phyloP scores from a whole-genome alignment of 2,113 vertebrate genomes.

The Phainopepla nitens region DNA sequence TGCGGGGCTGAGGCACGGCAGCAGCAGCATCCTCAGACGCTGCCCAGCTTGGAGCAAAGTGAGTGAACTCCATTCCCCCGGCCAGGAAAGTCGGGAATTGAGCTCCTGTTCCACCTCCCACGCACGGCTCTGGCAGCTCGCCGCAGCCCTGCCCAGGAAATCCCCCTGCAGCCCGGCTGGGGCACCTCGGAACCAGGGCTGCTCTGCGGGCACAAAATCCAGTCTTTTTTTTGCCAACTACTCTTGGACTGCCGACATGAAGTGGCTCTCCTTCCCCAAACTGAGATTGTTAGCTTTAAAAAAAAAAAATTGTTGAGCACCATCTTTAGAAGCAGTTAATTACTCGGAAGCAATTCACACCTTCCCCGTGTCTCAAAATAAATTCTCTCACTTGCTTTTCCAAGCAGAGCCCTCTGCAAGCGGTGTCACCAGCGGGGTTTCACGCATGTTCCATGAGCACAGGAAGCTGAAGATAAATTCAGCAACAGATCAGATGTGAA shows the following conservation, averaged over 20 bases:
- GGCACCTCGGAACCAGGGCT: not conserved
- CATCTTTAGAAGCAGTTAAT: not conserved
- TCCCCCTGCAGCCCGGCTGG: not conserved
- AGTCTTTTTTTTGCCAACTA: not conserved
- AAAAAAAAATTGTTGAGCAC: not conserved
- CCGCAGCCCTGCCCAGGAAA: not conserved
- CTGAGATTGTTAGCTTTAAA: not conserved
- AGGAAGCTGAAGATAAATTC: slow-evolving; percentile 45
- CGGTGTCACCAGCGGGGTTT: not conserved
- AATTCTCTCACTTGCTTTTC: not conserved
- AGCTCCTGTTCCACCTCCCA: not conserved
- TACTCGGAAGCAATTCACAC: not conserved
- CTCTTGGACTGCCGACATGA: not conserved
- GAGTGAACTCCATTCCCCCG: not conserved
- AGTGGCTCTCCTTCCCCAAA: not conserved
- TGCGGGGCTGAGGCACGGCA: not conserved
- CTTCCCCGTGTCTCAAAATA: not conserved
- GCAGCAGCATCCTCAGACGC: not conserved
- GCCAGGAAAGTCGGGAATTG: not conserved
- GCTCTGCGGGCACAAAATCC: not conserved
- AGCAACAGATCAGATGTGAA: not conserved
- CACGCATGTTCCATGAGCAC: not conserved
- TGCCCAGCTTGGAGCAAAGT: not conserved
- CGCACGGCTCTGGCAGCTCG: not conserved
- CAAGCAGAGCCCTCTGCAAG: not conserved